Base-by-base conservation (phyloP, 2,797 vertebrate species). In the Acrossocheilus fasciatus region DNA sequence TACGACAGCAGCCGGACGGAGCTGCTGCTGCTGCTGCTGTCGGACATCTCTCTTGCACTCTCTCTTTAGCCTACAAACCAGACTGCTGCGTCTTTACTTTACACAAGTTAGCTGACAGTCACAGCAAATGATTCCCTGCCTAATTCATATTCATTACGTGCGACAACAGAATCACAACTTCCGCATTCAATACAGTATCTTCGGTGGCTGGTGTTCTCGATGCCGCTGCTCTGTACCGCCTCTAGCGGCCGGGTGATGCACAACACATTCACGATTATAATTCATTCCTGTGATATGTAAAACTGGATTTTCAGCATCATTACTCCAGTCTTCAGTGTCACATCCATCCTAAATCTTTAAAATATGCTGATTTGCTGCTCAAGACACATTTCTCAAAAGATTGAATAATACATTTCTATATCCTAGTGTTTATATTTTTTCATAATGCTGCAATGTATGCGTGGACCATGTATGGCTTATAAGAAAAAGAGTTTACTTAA, bases 1-100 rank as follows among this genome's bases (percentile, higher is more conserved):
- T 96, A 96, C 0, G 95, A 96, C 86, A 96, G 87, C 2, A 96
- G 93, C 84, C 91, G 91, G 86, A 91, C 87, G 15, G 88, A 85
- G 73, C 88, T 92, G 12, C 89, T 87, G 85, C 91, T 91, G 26
- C 88, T 92, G 12, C 89, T 87, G 85, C 91, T 91, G 26, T 84
- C 88, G 45, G 95, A 92, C 96, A 96, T 96, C 64, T 87, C 90
- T 86, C 85, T 88, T 57, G 79, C 69, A 11, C 87, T 69, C 10
- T 83, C 43, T 10, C 34, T 73, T 83, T 14, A 39, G 10, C 36
- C 2, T 15, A 30, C 69, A 50, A 62, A 15, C 2, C 82, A 14
- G 45, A 11, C 36, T n/a, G n/a, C n/a, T 69, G 20, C 0, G 26
- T 30, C n/a, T 39, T 47, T n/a, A 15, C 2, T 39, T 8, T 5